Evolutionary conservation across 2,797 vertebrate genomes (phyloP).

Genomic region (Hypotaenidia okinawae): DNA sequence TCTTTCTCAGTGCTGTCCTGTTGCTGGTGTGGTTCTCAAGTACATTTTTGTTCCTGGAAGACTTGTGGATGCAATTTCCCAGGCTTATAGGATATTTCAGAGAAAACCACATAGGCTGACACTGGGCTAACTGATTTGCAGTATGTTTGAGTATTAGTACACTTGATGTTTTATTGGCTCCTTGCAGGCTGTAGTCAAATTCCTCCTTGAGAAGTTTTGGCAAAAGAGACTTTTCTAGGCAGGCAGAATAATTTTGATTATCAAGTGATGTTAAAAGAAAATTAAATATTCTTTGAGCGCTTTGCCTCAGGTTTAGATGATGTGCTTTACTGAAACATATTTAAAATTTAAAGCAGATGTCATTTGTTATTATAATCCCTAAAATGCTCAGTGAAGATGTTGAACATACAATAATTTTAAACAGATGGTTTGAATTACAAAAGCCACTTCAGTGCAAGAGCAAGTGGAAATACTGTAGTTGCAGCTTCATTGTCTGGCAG

Average conservation of each 20-base stretch:
- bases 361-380: conserved; percentile 38
- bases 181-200: background rate
- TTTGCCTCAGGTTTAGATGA: conserved; percentile 29
- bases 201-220: background rate
- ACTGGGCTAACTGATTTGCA: background rate
- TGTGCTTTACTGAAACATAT: conserved; percentile 21
- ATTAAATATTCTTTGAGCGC: background rate
- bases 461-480: background rate
- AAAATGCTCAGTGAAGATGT: conserved; percentile 3
- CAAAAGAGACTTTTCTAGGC: background rate
- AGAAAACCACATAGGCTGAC: background rate
- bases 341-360: conserved; percentile 53
- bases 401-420: conserved; percentile 23
- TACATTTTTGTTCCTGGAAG: background rate
- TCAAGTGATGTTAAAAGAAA: conserved; percentile 1
- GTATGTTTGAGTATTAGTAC: background rate
- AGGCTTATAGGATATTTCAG: background rate
- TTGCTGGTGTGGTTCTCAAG: background rate
- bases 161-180: background rate
- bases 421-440: conserved; percentile 14
- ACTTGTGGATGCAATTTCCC: background rate
- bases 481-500: background rate
- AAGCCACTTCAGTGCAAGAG: background rate
- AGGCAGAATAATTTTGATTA: background rate
- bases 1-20: background rate